Base-by-base conservation (phyloP, 2,888 invertebrate species). In the Mesochorus sp. region DNA sequence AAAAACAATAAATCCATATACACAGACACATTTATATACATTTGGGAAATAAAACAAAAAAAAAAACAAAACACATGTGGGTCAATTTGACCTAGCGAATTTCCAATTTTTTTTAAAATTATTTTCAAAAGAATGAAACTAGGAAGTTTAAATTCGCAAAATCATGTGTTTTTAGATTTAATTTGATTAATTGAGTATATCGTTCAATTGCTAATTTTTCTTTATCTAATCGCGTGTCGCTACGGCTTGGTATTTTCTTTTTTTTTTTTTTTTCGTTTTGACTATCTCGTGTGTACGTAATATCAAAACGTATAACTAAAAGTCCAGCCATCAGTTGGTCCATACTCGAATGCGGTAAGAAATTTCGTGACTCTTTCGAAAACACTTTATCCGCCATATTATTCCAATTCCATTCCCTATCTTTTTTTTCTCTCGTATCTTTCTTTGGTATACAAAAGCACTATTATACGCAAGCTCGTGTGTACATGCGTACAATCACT, bases 21-120 rank as follows among this genome's bases (percentile, higher is more conserved):
- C 76, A 57, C 71, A 73, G 76, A 79, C 72, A 76, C 70, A 70
- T 77, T 74, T 81, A 81, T 79, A 78, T 79, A 82, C 78, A 82
- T 39, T 72, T 77, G 51, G 44, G 24, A 21, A 34, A 34, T 49
- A 10, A 57, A 14, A 0, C 24, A 21, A 53, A 61, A 39, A 24
- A 17, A 53, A 55, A 64, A 53, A 28, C n/a, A 26, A 64, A 39
- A 61, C 26, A 59, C 44, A 44, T 12, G 26, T 44, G 21, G 37
- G 55, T 55, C 19, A 61, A 24, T 76, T 14, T 51, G 42, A 34
- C 61, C 53, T 66, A 42, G n/a, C n/a, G n/a, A n/a, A n/a, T n/a
- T n/a, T n/a, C n/a, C n/a, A n/a, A n/a, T n/a, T n/a, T n/a, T n/a
- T n/a, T n/a, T n/a, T n/a, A n/a, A n/a, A n/a, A n/a, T n/a, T n/a